Evolutionary conservation across 1,140 invertebrate species (phyloP).

Genomic region (Drosophila ohnishii): DNA sequence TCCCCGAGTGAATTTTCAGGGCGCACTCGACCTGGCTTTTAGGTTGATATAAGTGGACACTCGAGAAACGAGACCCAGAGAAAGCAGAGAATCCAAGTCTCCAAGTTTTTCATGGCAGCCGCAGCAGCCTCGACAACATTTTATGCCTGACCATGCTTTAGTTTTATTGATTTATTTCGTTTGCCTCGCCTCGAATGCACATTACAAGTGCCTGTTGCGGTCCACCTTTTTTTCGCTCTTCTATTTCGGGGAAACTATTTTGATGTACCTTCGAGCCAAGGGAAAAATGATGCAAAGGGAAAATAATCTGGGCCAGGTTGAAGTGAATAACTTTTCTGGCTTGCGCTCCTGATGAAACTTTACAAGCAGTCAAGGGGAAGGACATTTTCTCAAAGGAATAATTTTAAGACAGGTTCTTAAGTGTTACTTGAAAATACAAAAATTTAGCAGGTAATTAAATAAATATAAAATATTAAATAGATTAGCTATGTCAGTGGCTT

Average conservation of each 20-base stretch:
- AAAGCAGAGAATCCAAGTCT: conserved; percentile 3
- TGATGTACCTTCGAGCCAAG: conserved; percentile 5
- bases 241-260: conserved; percentile 47
- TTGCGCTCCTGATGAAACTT: not conserved
- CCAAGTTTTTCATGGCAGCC: not conserved
- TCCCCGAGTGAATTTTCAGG: conserved; percentile 37
- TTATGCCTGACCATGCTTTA: conserved; percentile 60
- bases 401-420: not conserved
- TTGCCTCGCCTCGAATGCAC: conserved; percentile 24
- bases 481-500: not conserved
- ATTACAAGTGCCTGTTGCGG: conserved; percentile 46
- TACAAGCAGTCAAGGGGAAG: not conserved
- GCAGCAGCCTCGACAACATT: conserved; percentile 42
- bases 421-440: not conserved
- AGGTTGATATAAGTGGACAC: conserved; percentile 41
- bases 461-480: not conserved
- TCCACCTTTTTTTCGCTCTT: conserved; percentile 23
- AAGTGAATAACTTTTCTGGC: not conserved
- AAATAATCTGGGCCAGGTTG: conserved; percentile 4
- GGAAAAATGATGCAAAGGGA: not conserved
- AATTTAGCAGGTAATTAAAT: not conserved
- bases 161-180: conserved; percentile 68
- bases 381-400: not conserved
- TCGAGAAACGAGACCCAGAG: conserved; percentile 52
- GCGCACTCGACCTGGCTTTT: conserved; percentile 26